A percentile compares a stretch with the other conserved stretches of the same genome.
These are phyloP conservation scores for Teleiodes luculella DNA, from an alignment of 2,888 invertebrate species.

Conservation along the genomic window DNA sequence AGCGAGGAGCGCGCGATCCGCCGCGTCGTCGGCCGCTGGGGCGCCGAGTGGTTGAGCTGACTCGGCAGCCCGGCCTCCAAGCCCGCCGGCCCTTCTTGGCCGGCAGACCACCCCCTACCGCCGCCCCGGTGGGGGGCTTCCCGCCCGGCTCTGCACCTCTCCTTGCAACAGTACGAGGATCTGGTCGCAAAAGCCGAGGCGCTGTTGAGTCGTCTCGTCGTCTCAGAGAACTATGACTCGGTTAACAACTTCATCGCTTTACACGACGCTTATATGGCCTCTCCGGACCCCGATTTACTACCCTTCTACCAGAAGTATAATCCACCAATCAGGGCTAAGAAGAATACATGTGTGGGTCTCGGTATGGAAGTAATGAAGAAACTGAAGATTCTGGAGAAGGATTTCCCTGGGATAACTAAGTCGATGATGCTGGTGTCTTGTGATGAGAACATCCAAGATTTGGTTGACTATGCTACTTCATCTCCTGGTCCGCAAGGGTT, in stretches of 20 bases:
- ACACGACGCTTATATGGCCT: conserved; percentile 82
- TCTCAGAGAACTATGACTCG: conserved; percentile 93
- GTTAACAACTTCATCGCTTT: conserved; percentile 89
- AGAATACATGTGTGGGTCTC: conserved; percentile 94
- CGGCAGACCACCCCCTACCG: conserved; percentile 71
- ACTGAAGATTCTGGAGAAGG: conserved; percentile 79
- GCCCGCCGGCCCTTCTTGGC: conserved; percentile 57
- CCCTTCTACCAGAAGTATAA: conserved; percentile 90
- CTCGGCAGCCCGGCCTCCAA: conserved; percentile 81
- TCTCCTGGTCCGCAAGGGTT: conserved; percentile 80
- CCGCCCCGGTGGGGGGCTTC: conserved; percentile 69
- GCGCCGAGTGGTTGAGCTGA: conserved; percentile 98
- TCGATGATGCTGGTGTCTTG: conserved; percentile 89
- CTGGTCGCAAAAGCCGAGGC: conserved; percentile 90
- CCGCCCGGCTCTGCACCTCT: conserved; percentile 83
- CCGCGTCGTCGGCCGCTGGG: conserved; percentile 90
- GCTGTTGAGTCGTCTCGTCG: conserved; percentile 89
- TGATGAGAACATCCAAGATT: conserved; percentile 87
- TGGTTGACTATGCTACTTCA: conserved; percentile 80
- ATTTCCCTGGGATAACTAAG: conserved; percentile 83
- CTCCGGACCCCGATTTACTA: conserved; percentile 82
- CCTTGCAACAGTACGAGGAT: conserved; percentile 88
- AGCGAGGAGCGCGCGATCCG: conserved; percentile 69
- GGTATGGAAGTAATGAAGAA: conserved; percentile 89
- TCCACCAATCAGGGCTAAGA: conserved; percentile 89